Percentiles rank a stretch among this genome's conserved stretches.
Evolutionary conservation across 2,113 vertebrate genomes (phyloP).

Genomic region (Geococcyx californianus): DNA sequence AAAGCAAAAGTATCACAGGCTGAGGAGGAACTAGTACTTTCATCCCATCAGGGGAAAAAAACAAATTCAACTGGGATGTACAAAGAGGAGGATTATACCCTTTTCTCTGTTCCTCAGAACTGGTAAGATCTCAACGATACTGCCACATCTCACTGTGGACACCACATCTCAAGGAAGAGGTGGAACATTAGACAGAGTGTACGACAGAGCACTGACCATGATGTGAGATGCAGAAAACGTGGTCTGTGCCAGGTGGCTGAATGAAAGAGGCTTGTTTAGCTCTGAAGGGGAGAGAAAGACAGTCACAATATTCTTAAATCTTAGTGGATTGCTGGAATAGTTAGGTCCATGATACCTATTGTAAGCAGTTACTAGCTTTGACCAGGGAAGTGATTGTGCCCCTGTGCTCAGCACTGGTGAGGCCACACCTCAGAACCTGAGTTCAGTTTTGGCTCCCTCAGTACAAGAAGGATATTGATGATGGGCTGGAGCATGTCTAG

Average conservation of each 20-base stretch:
- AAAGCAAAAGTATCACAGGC: not conserved
- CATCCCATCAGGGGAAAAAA: not conserved
- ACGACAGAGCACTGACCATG: not conserved
- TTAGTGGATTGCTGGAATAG: not conserved
- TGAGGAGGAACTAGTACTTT: not conserved
- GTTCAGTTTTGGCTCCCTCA: too few species aligned
- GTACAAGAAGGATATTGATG: too few species aligned
- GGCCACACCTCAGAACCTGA: too few species aligned
- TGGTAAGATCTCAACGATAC: not conserved
- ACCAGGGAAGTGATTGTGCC: too few species aligned
- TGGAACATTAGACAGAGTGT: not conserved
- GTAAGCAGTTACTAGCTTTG: not conserved
- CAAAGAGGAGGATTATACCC: not conserved
- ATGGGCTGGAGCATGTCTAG: too few species aligned
- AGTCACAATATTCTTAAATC: not conserved
- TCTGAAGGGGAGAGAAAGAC: not conserved
- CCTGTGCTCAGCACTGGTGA: too few species aligned
- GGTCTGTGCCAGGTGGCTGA: not conserved
- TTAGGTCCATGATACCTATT: not conserved
- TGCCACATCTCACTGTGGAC: not conserved
- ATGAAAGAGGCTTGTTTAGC: not conserved
- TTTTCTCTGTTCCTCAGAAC: not conserved
- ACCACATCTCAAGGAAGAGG: not conserved
- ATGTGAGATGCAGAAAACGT: not conserved
- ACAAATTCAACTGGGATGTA: fast-evolving